Evolutionary conservation across 35 echinoderm and acorn worm species (phyloP).

Genomic region (Apostichopus californicus): DNA sequence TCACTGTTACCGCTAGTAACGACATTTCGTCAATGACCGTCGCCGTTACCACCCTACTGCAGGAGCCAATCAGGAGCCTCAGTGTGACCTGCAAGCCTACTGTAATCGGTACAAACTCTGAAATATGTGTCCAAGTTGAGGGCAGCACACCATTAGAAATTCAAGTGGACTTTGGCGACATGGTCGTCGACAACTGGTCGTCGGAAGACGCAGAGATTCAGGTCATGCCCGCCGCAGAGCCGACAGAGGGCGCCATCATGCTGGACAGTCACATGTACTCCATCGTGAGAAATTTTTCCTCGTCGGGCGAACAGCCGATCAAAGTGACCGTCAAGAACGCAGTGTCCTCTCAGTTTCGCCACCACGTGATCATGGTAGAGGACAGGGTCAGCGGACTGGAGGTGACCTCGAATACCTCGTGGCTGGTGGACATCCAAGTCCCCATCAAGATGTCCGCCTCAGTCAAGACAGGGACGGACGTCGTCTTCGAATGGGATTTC

Average conservation of each 20-base stretch:
- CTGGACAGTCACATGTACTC: constrained; percentile 41
- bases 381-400: constrained; percentile 71
- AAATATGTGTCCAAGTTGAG: constrained; percentile 55
- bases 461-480: constrained; percentile 64
- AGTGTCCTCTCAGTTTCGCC: constrained; percentile 56
- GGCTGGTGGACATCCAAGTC: constrained; percentile 50
- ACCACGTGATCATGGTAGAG: constrained; percentile 65
- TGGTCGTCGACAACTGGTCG: neutral
- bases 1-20: constrained; percentile 79
- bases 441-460: constrained; percentile 62
- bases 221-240: neutral
- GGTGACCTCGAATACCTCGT: constrained; percentile 48
- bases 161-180: constrained; percentile 74
- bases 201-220: constrained; percentile 39
- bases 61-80: constrained; percentile 71
- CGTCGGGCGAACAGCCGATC: constrained; percentile 62
- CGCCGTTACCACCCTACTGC: constrained; percentile 63
- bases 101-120: constrained; percentile 55
- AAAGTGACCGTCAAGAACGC: constrained; percentile 61
- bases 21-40: constrained; percentile 41
- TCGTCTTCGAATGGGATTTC: constrained; percentile 86
- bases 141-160: constrained; percentile 74
- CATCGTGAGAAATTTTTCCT: constrained; percentile 61
- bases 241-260: neutral
- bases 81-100: constrained; percentile 53